Conservation (phyloP, 2,113 vertebrate species). For the Crotalus helleri region DNA sequence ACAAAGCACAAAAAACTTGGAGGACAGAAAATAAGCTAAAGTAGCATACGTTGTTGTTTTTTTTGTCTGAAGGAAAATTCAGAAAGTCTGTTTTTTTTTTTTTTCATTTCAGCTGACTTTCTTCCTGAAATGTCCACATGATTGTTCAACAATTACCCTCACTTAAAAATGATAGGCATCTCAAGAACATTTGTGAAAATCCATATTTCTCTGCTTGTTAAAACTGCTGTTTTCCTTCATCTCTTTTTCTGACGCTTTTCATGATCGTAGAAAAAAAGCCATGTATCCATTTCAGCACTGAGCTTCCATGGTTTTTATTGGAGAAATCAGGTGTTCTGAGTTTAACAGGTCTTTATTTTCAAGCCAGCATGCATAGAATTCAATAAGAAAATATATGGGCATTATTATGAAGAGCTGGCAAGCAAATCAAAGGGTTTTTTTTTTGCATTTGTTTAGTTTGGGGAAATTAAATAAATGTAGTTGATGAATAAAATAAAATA, state of each 20-base stretch:
- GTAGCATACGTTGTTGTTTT: constrained; percentile 37
- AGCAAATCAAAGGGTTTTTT: not conserved
- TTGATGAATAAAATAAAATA: not conserved
- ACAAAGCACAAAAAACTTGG: not conserved
- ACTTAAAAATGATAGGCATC: constrained; percentile 54
- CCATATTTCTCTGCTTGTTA: constrained; percentile 63
- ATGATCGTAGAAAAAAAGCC: constrained; percentile 2
- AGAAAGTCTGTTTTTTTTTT: constrained; percentile 49
- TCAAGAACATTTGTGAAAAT: constrained; percentile 50
- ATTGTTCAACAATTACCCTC: constrained; percentile 69
- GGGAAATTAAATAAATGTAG: not conserved
- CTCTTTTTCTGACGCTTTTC: constrained; percentile 16
- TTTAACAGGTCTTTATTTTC: not conserved
- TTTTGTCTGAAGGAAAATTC: constrained; percentile 42
- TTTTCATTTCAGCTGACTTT: constrained; percentile 58
- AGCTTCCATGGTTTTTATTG: not conserved
- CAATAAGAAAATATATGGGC: not conserved
- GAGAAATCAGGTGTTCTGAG: not conserved
- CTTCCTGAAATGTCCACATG: constrained; percentile 67
- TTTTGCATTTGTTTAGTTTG: not conserved
- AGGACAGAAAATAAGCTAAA: constrained; percentile 21
- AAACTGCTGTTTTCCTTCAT: constrained; percentile 33
- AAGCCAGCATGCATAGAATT: not conserved
- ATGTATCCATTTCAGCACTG: constrained; percentile 8
- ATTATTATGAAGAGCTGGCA: not conserved